Conservation (phyloP, 2,113 vertebrate species). For the Lepisosteus osseus region DNA sequence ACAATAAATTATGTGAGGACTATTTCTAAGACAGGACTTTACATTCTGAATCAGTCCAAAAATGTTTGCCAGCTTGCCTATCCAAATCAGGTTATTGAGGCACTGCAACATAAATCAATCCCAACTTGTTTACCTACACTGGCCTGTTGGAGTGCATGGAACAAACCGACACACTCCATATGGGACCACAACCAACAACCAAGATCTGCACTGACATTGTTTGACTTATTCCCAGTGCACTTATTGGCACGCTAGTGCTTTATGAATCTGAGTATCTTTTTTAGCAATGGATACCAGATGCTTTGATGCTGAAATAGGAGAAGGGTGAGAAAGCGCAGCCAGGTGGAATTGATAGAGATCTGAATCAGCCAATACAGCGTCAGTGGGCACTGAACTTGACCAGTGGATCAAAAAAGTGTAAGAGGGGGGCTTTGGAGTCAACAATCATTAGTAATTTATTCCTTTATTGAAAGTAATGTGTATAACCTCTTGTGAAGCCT, state of each 20-base stretch:
- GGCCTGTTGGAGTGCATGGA: too few species aligned
- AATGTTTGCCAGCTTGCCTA: constrained; percentile 56
- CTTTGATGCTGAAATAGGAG: constrained; percentile 63
- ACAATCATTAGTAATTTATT: too few species aligned
- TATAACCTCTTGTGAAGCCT: not conserved
- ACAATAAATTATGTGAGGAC: too few species aligned
- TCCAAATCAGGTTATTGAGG: constrained; percentile 5
- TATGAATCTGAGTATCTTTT: constrained; percentile 68
- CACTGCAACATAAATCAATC: not conserved
- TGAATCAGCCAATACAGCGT: too few species aligned
- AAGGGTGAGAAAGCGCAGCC: constrained; percentile 60
- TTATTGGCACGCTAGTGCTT: constrained; percentile 67
- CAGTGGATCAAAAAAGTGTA: too few species aligned
- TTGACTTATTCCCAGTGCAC: constrained; percentile 58
- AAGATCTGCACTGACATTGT: constrained; percentile 63
- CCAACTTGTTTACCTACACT: too few species aligned
- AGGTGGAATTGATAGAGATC: constrained; percentile 64
- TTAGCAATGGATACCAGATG: constrained; percentile 71
- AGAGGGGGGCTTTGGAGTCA: too few species aligned
- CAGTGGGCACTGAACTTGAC: too few species aligned
- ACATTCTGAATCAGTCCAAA: not conserved
- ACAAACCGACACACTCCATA: too few species aligned
- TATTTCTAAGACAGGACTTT: too few species aligned
- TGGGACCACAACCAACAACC: not conserved
- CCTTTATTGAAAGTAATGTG: too few species aligned